Evolutionary conservation across 2,888 invertebrate species (phyloP).

Genomic region (Autographa pulchrina): DNA sequence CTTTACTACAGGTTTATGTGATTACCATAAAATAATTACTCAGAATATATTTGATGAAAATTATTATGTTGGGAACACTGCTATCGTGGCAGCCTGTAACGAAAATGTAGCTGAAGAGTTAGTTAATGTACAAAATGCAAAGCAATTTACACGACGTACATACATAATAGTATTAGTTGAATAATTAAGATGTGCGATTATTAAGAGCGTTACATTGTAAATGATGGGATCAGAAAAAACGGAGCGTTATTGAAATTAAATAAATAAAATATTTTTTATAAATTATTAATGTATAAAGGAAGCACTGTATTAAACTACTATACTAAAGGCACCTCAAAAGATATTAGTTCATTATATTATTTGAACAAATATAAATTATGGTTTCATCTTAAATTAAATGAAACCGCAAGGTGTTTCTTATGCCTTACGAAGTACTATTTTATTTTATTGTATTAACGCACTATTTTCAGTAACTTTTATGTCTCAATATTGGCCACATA

Average conservation of each 20-base stretch:
- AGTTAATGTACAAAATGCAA: slow-evolving; percentile 32
- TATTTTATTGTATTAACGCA: too few relatives aligned
- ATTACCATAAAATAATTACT: background rate
- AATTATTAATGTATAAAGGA: too few relatives aligned
- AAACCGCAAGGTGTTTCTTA: too few relatives aligned
- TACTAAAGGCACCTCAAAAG: too few relatives aligned
- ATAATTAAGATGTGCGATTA: background rate
- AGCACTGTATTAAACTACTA: too few relatives aligned
- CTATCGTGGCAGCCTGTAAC: background rate
- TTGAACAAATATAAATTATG: too few relatives aligned
- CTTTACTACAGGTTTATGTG: background rate
- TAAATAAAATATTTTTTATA: too few relatives aligned
- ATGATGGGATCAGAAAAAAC: background rate
- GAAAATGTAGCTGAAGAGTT: background rate
- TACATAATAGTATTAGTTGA: slow-evolving; percentile 37
- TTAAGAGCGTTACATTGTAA: background rate
- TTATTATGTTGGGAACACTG: background rate
- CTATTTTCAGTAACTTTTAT: too few relatives aligned
- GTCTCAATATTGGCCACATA: too few relatives aligned
- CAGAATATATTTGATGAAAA: background rate
- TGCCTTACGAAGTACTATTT: too few relatives aligned
- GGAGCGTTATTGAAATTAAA: background rate
- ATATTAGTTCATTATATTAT: too few relatives aligned
- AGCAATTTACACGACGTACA: slow-evolving; percentile 33
- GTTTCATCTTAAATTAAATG: too few relatives aligned